Conservation (phyloP, 2,888 invertebrate genomes). For the Calephelis perditalis region DNA sequence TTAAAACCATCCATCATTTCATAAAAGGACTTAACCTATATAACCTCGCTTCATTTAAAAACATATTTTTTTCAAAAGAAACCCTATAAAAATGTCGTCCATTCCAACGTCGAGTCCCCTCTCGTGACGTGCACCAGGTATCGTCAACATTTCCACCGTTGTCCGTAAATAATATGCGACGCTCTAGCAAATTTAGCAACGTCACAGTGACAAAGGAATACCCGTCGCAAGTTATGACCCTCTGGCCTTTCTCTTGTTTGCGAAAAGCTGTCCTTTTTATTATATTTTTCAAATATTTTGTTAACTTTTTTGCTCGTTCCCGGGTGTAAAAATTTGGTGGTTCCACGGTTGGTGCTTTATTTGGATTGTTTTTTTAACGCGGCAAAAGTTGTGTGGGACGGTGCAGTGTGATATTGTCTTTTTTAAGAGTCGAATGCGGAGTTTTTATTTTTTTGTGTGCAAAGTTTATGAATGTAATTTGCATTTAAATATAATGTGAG, state of each 20-base stretch:
- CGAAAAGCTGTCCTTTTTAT: slow-evolving; percentile 57
- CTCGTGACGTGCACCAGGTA: slow-evolving; percentile 16
- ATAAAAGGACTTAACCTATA: slow-evolving; percentile 8
- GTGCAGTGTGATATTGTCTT: slow-evolving; percentile 42
- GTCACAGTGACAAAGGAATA: slow-evolving; percentile 65
- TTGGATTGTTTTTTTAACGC: neutral
- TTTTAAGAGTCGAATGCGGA: neutral
- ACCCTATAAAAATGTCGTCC: slow-evolving; percentile 5
- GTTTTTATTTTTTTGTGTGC: neutral
- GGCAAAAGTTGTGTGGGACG: slow-evolving; percentile 36
- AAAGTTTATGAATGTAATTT: neutral
- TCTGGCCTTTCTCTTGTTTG: slow-evolving; percentile 66
- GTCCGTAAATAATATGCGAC: slow-evolving; percentile 55
- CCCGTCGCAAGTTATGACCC: slow-evolving; percentile 64
- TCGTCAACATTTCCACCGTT: slow-evolving; percentile 16
- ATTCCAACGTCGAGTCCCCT: neutral
- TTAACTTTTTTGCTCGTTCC: slow-evolving; percentile 36
- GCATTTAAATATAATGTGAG: neutral
- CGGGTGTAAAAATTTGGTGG: slow-evolving; percentile 8
- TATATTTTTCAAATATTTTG: slow-evolving; percentile 44
- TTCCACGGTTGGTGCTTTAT: neutral
- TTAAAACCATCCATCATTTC: slow-evolving; percentile 1
- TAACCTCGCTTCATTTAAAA: slow-evolving; percentile 10
- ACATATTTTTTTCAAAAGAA: slow-evolving; percentile 10
- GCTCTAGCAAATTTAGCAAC: slow-evolving; percentile 55